These are phyloP conservation scores for Sebastes alutus DNA, from an alignment of 2,797 vertebrate species.

Conservation along the genomic window DNA sequence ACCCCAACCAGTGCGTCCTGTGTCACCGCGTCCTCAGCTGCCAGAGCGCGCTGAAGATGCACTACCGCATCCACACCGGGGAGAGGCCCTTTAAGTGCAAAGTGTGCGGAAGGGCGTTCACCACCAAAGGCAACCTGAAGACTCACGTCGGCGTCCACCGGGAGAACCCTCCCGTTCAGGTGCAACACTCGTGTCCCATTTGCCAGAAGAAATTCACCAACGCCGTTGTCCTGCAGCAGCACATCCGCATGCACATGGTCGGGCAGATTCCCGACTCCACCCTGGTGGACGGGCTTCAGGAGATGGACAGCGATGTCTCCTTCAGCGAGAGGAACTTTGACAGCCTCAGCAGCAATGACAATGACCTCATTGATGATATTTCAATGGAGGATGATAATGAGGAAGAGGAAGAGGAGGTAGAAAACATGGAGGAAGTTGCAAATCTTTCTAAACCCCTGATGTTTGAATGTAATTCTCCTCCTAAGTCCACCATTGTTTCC, in stretches of 20 bases:
- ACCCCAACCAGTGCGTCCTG: conserved; percentile 94
- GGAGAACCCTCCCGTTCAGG: conserved; percentile 90
- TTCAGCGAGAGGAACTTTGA: conserved; percentile 86
- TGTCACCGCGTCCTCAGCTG: conserved; percentile 97
- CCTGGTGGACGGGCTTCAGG: conserved; percentile 83
- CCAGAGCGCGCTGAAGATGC: conserved; percentile 98
- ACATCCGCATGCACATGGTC: conserved; percentile 98
- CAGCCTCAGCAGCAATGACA: conserved; percentile 87
- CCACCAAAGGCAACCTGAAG: conserved; percentile 98
- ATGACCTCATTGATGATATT: conserved; percentile 89
- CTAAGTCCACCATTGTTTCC: conserved; percentile 84
- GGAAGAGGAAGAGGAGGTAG: conserved; percentile 62
- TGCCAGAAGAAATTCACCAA: conserved; percentile 99
- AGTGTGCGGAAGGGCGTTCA: conserved; percentile 96
- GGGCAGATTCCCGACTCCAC: conserved; percentile 91
- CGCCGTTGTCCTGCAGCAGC: conserved; percentile 95
- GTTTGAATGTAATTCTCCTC: conserved; percentile 81
- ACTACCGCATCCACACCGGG: conserved; percentile 97
- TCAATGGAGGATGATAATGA: conserved; percentile 90
- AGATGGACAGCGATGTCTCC: conserved; percentile 83
- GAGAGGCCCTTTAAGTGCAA: conserved; percentile 98
- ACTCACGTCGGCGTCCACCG: conserved; percentile 95
- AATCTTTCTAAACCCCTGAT: conserved; percentile 79
- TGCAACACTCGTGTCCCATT: conserved; percentile 97
- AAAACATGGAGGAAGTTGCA: conserved; percentile 77